Percentiles rank a stretch among this genome's conserved stretches.
phyloP scores from a whole-genome alignment of 2,113 vertebrate genomes.

The Hyla sarda region DNA sequence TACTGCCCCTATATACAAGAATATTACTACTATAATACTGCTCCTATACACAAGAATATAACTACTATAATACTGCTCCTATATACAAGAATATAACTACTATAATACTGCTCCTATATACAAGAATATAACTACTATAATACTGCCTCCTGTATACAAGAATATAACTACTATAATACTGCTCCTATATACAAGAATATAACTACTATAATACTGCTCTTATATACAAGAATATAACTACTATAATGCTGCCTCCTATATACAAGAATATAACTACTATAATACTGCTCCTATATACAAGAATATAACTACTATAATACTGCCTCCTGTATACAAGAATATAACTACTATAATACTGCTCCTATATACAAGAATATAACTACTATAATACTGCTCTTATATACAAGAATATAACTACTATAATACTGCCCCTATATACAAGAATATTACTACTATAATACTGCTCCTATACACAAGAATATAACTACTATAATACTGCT shows the following conservation, averaged over 20 bases:
- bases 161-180: too few relatives aligned
- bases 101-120: background rate
- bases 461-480: background rate
- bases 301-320: background rate
- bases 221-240: background rate
- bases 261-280: background rate
- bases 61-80: background rate
- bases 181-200: too few relatives aligned
- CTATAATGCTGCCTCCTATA: background rate
- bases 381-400: background rate
- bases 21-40: slow-evolving; percentile 11
- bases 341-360: background rate
- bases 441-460: background rate
- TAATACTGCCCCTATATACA: background rate
- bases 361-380: background rate
- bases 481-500: background rate
- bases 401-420: background rate
- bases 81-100: background rate
- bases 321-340: background rate
- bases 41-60: slow-evolving; percentile 2
- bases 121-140: background rate
- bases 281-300: background rate
- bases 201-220: background rate
- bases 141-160: background rate
- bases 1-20: background rate